A percentile compares a stretch with the other conserved stretches of the same genome.
Conservation (phyloP, 2,113 vertebrate species). For the Callaeas wilsoni region DNA sequence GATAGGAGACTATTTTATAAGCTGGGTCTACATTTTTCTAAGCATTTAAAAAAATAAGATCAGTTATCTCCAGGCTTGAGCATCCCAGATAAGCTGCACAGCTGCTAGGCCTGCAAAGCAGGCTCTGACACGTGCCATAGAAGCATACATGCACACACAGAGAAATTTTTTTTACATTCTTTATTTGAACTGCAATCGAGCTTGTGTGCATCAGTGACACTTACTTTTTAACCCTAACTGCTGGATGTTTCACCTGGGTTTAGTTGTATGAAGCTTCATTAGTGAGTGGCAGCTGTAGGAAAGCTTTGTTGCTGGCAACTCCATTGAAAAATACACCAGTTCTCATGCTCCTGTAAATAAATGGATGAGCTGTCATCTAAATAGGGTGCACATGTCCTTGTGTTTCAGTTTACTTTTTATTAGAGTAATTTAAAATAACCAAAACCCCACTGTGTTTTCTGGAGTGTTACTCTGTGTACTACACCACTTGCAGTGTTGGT, state of each 20-base stretch:
- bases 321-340: neutral
- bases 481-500: neutral
- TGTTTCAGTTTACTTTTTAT: neutral
- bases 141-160: neutral
- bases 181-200: rapidly evolving
- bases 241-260: neutral
- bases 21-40: neutral
- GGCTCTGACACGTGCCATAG: rapidly evolving
- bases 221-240: neutral
- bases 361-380: neutral
- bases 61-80: neutral
- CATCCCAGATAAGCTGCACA: neutral
- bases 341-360: neutral
- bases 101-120: neutral
- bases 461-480: neutral
- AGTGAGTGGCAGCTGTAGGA: neutral
- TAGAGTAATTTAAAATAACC: neutral
- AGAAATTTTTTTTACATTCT: neutral
- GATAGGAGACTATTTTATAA: neutral
- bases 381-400: neutral
- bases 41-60: neutral
- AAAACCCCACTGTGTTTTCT: neutral
- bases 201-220: neutral
- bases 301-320: neutral
- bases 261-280: neutral